phyloP scores from a whole-genome alignment of 2,113 vertebrate species.

The Kryptolebias marmoratus region DNA sequence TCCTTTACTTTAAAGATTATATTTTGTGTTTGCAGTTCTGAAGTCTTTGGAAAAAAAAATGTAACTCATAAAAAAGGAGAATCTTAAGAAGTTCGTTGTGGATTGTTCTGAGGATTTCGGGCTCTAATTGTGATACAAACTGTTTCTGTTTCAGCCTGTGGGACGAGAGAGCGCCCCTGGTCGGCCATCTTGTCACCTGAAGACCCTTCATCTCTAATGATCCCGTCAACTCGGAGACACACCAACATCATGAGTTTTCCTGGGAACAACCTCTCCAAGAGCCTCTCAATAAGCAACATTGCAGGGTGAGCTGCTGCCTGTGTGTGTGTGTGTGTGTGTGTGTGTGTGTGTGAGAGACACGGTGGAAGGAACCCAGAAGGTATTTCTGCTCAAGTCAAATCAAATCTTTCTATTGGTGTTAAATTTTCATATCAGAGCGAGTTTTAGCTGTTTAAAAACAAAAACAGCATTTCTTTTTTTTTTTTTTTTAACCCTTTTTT shows the following conservation, averaged over 20 bases:
- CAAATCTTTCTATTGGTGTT: not conserved
- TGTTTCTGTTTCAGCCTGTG: conserved; percentile 77
- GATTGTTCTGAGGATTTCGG: not conserved
- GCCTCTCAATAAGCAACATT: conserved; percentile 98
- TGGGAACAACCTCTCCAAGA: conserved; percentile 90
- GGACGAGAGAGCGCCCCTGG: conserved; percentile 90
- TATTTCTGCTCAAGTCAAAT: conserved; percentile 1
- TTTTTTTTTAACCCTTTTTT: not conserved
- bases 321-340: not conserved
- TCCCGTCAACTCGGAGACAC: conserved; percentile 81
- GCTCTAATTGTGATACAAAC: not conserved
- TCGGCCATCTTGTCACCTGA: conserved; percentile 91
- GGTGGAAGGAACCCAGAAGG: not conserved
- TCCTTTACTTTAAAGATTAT: not conserved
- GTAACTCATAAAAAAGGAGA: not conserved
- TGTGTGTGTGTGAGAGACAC: not conserved
- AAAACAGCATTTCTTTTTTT: not conserved
- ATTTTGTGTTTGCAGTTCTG: not conserved
- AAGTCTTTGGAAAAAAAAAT: not conserved
- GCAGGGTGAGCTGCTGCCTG: conserved; percentile 85
- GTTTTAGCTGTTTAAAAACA: not conserved
- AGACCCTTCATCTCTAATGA: conserved; percentile 74
- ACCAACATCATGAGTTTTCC: conserved; percentile 81
- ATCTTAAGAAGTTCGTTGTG: not conserved
- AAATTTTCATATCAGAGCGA: not conserved